Evolutionary conservation across 2,888 invertebrate species (phyloP).

Genomic region (Troides aeacus): DNA sequence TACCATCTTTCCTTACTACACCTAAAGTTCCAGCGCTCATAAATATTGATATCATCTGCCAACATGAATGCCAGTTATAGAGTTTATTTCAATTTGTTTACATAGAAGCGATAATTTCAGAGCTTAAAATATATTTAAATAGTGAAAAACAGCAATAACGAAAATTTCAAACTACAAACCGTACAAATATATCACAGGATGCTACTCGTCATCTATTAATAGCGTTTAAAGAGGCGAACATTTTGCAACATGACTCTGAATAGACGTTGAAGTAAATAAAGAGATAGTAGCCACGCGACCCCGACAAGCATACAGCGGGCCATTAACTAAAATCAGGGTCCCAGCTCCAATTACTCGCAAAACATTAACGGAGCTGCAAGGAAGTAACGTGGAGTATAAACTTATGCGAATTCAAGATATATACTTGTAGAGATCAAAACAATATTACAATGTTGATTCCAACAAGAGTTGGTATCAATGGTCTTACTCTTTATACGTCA

Average conservation of each 20-base stretch:
- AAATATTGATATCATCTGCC: no score
- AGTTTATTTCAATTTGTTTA: no score
- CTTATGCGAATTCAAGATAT: conserved; percentile 29
- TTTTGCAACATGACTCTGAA: conserved; percentile 59
- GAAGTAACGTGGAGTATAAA: conserved; percentile 41
- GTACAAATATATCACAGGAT: not conserved
- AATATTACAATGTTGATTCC: no score
- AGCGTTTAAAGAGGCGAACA: conserved; percentile 43
- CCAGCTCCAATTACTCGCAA: conserved; percentile 75
- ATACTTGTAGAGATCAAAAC: not conserved
- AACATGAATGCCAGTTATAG: no score
- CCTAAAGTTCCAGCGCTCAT: no score
- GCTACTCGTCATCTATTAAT: conserved; percentile 22
- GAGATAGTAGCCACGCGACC: conserved; percentile 75
- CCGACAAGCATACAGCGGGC: conserved; percentile 55
- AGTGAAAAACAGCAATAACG: no score
- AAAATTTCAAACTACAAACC: not conserved
- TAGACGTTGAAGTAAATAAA: conserved; percentile 66
- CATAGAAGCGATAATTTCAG: no score
- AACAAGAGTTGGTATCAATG: no score
- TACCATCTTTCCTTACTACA: no score
- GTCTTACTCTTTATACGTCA: no score
- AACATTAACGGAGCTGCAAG: conserved; percentile 64
- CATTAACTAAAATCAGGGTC: conserved; percentile 76
- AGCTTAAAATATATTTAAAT: no score